Percentiles rank a stretch among this genome's conserved stretches.
These are phyloP conservation scores for Drosophila eugracilis DNA, from an alignment of 1,140 invertebrate species.

Conservation along the genomic window DNA sequence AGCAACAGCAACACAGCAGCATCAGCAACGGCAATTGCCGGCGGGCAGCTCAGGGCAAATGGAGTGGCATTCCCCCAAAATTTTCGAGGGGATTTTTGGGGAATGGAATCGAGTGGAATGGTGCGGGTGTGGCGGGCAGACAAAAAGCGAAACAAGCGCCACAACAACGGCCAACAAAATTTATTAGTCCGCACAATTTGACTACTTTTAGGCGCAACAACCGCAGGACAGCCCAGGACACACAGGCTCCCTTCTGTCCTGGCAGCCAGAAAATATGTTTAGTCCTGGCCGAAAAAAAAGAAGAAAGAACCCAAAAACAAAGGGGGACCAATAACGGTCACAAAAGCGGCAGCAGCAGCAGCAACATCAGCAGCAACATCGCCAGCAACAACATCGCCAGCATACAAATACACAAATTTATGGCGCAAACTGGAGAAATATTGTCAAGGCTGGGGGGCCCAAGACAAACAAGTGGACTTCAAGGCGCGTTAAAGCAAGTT, in stretches of 20 bases:
- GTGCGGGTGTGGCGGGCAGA: conserved; percentile 29
- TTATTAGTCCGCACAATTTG: conserved; percentile 82
- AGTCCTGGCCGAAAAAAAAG: conserved; percentile 48
- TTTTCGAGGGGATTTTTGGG: conserved; percentile 13
- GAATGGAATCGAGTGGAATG: not conserved
- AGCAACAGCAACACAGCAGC: conserved; percentile 37
- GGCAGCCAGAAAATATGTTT: conserved; percentile 69
- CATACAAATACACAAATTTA: conserved; percentile 80
- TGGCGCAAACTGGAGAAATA: conserved; percentile 77
- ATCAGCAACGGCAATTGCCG: conserved; percentile 60
- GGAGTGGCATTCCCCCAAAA: conserved; percentile 54
- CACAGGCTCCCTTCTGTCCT: conserved; percentile 53
- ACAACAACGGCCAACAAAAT: conserved; percentile 78
- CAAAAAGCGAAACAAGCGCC: conserved; percentile 72
- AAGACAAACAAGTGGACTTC: conserved; percentile 66
- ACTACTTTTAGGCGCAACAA: conserved; percentile 82
- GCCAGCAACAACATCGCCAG: conserved; percentile 33
- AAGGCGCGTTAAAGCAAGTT: conserved; percentile 74
- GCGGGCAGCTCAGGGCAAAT: conserved; percentile 67
- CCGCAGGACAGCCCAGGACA: conserved; percentile 67
- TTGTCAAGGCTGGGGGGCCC: conserved; percentile 54
- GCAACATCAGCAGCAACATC: conserved; percentile 27
- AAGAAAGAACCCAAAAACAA: conserved; percentile 46
- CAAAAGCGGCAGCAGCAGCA: conserved; percentile 24
- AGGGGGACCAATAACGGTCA: conserved; percentile 46